Evolutionary conservation across 2,888 invertebrate species (phyloP), one percentile per base, ranked within the genome.

Genomic region (Drosophila neonasuta): DNA sequence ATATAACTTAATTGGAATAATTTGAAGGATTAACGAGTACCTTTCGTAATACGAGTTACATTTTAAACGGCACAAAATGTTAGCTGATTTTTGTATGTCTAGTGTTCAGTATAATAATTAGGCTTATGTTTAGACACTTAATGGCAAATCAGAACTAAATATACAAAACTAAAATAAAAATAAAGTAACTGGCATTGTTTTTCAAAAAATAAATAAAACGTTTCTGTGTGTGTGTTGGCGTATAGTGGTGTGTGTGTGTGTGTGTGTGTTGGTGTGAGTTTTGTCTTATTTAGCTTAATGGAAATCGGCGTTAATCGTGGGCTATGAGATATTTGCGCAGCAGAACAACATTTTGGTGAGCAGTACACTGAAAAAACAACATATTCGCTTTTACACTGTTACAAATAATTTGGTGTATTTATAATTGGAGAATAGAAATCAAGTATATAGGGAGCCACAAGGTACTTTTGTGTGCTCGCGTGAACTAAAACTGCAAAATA

Each of bases 331-430:
- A 79, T 52, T 86, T 86, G 79, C 84, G 80, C 80, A 77, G 81
- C 84, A 77, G 72, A 79, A 85, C 77, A 86, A 77, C 79, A 74
- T 72, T 72, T 74, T 77, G 79, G 79, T 83, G 83, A 49, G 87
- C 79, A 79, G 79, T 77, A 86, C 88, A 88, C 80, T 88, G 77
- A 84, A 87, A 86, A 77, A 80, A 88, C 76, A 86, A 79, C 78
- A 78, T 85, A 76, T 76, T 86, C 87, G 86, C 87, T 87, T 87
- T 83, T 81, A 81, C 86, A 87, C 84, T 87, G 76, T 86, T 80
- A 80, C 80, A 79, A 73, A 85, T 77, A 80, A 71, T 75, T 71
- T 62, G 60, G 80, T 84, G 79, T 80, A 66, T 68, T 50, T 59
- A 57, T 68, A 60, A 52, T 51, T 46, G 36, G 45, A 44, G 68